phyloP scores from a whole-genome alignment of 2,113 vertebrate genomes.

The Penelope pileata region DNA sequence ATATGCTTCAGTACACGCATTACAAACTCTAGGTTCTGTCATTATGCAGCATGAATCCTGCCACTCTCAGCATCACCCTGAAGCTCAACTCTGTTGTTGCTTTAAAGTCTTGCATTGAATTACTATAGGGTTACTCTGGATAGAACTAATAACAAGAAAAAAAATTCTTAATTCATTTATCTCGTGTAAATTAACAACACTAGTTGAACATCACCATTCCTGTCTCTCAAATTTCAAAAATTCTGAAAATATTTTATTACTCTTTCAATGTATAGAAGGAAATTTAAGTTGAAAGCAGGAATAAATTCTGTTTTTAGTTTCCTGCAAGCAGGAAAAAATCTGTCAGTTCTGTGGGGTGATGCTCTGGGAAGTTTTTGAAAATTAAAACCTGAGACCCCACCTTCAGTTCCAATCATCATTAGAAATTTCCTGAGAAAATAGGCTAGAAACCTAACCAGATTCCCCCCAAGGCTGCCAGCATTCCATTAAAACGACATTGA shows the following conservation, averaged over 20 bases:
- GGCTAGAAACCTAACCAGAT: neutral
- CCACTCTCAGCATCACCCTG: constrained; percentile 39
- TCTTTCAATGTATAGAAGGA: neutral
- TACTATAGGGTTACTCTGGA: neutral
- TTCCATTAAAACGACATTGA: neutral
- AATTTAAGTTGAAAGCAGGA: neutral
- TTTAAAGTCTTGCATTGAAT: neutral
- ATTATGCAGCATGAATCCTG: constrained; percentile 19
- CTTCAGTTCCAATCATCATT: neutral
- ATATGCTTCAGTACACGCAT: constrained; percentile 28
- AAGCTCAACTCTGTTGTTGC: constrained; percentile 12
- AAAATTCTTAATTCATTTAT: neutral
- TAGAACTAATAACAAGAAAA: neutral
- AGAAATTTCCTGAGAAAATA: neutral
- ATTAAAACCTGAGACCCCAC: neutral
- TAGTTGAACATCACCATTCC: neutral
- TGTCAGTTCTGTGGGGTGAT: neutral
- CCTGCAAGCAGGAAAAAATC: neutral
- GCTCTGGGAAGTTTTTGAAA: neutral
- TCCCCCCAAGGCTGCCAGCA: neutral
- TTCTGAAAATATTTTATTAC: neutral
- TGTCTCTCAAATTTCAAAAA: neutral
- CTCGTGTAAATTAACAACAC: neutral
- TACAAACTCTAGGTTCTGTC: constrained; percentile 23
- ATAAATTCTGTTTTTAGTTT: neutral